Base-by-base conservation (phyloP, 2,888 invertebrate species). In the Zaprionus lineosus region DNA sequence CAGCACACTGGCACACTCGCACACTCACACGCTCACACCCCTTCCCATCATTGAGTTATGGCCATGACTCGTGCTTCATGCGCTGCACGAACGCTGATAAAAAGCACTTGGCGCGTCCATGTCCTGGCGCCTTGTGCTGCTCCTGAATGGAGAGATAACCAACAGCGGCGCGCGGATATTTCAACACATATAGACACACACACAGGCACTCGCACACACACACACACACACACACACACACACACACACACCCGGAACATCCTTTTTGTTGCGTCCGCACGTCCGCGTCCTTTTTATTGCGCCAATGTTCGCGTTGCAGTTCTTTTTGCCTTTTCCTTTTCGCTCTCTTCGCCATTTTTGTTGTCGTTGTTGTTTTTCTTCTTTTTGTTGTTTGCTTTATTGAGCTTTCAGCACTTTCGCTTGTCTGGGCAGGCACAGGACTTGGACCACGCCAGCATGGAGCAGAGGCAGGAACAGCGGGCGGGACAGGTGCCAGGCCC, bases 81-180 rank as follows among this genome's bases (percentile, higher is more conserved):
- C 66, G 69, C 86, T 85, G 84, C 85, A 84, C 73, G 85, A 78
- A 71, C 73, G 29, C 76, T 81, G 84, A 85, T 86, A 86, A 85
- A 77, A 85, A 75, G 64, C 59, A 82, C 84, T 84, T 78, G 83
- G 73, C 78, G 55, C 14, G 14, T 24, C 18, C 39, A 33, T 6
- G 6, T 6, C 7, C 9, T 34, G n/a, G 7, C 29, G 9, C n/a
- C 21, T 12, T 34, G 3, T 12, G 19, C 37, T 50, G 55, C 43
- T 74, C 37, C 69, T 73, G 82, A 86, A 86, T 86, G 86, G 86
- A 86, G 86, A 86, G 86, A 86, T 86, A 86, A 86, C 86, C 82
- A 72, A 68, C 71, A 68, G 64, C 75, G 86, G 73, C 71, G 73
- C 67, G 83, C 85, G 75, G n/a, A n/a, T 86, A 86, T 88, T 88